phyloP scores from a whole-genome alignment of 2,797 vertebrate genomes.

The Sphenopsis melanotis region DNA sequence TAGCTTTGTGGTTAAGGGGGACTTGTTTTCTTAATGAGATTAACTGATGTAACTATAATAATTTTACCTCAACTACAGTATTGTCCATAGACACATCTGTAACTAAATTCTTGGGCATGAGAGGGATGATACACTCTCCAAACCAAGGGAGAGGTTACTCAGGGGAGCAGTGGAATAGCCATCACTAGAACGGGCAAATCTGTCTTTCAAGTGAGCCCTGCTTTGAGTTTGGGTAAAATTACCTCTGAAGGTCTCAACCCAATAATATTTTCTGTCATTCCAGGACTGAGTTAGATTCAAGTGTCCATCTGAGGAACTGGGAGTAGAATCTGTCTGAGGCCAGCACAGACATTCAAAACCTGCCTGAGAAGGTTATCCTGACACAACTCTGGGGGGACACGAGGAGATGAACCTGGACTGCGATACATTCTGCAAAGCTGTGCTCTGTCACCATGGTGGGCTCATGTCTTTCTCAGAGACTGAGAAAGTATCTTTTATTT shows the following conservation, averaged over 20 bases:
- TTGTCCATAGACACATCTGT: background rate
- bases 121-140: background rate
- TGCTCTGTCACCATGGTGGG: background rate
- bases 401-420: background rate
- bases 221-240: background rate
- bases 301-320: background rate
- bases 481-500: background rate
- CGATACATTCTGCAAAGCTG: background rate
- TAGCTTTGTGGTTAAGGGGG: background rate
- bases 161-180: background rate
- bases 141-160: background rate
- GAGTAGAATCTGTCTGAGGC: background rate
- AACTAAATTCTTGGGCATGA: background rate
- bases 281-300: background rate
- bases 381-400: rapidly evolving
- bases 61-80: background rate
- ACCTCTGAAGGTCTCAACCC: background rate
- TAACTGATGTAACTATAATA: background rate
- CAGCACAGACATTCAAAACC: background rate
- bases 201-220: background rate
- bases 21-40: background rate
- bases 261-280: background rate
- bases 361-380: background rate
- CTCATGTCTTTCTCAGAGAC: background rate
- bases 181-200: background rate